Evolutionary conservation across 2,113 vertebrate species (phyloP).

Genomic region (Phoenicopterus ruber): DNA sequence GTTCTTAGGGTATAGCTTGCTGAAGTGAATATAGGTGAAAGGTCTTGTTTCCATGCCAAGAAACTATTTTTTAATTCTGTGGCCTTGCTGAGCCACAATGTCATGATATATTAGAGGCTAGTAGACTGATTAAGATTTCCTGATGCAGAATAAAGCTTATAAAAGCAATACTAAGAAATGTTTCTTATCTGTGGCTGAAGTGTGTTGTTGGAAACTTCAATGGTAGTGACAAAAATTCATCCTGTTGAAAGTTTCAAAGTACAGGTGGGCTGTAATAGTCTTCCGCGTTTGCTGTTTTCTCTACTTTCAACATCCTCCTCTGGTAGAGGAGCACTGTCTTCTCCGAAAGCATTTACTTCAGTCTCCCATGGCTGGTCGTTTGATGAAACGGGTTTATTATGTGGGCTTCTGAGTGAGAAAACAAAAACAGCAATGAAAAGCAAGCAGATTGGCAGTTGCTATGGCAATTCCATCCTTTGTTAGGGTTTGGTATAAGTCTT

Average conservation of each 20-base stretch:
- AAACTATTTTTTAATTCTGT: neutral
- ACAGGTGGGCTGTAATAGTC: neutral
- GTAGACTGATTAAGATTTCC: neutral
- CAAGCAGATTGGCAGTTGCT: slow-evolving; percentile 51
- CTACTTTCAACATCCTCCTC: neutral
- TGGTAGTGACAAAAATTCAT: neutral
- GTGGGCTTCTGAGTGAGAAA: neutral
- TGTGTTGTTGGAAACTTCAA: neutral
- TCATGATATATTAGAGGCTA: neutral
- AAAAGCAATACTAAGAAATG: neutral
- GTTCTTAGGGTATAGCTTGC: neutral
- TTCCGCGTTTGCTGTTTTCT: neutral
- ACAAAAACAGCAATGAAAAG: slow-evolving; percentile 37
- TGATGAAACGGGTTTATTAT: neutral
- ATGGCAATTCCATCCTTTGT: slow-evolving; percentile 43
- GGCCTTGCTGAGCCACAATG: neutral
- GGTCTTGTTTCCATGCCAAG: neutral
- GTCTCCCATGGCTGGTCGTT: neutral
- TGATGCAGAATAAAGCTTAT: neutral
- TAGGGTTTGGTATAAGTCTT: neutral
- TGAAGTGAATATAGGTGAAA: neutral
- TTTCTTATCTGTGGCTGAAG: neutral
- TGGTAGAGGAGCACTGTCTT: neutral
- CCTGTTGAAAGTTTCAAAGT: neutral
- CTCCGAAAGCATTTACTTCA: neutral